phyloP scores from a whole-genome alignment of 2,797 vertebrate species.

The Capromys pilorides region DNA sequence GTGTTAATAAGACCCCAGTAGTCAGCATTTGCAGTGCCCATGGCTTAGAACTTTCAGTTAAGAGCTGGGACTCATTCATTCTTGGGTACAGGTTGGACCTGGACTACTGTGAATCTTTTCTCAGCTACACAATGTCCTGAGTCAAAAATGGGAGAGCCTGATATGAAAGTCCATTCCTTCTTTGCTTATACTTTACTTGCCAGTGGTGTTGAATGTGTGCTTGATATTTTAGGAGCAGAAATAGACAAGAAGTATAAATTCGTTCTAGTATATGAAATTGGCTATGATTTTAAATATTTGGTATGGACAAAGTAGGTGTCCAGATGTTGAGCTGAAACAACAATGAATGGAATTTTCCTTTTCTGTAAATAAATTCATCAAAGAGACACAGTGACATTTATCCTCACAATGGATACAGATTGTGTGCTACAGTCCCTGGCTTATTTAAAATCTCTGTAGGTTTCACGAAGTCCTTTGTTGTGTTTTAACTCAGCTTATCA shows the following conservation, averaged over 20 bases:
- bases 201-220: background rate
- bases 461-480: constrained; percentile 7
- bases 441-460: background rate
- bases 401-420: background rate
- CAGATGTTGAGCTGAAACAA: constrained; percentile 57
- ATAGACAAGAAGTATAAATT: background rate
- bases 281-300: constrained; percentile 61
- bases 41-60: background rate
- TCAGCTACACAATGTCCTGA: background rate
- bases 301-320: background rate
- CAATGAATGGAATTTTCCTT: constrained; percentile 52
- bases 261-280: background rate
- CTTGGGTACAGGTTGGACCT: background rate
- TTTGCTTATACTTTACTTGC: background rate
- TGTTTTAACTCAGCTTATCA: constrained; percentile 49
- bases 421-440: background rate
- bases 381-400: background rate
- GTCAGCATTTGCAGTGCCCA: background rate
- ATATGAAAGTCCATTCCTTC: background rate
- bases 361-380: constrained; percentile 66
- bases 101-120: constrained; percentile 29
- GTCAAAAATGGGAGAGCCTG: constrained; percentile 10
- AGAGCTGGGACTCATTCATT: constrained; percentile 37
- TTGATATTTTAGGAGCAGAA: background rate
- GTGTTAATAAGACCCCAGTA: background rate